Percentiles rank a stretch among this genome's conserved stretches.
phyloP scores from a whole-genome alignment of 2,797 vertebrate species.

The Cyprinodon diabolis region DNA sequence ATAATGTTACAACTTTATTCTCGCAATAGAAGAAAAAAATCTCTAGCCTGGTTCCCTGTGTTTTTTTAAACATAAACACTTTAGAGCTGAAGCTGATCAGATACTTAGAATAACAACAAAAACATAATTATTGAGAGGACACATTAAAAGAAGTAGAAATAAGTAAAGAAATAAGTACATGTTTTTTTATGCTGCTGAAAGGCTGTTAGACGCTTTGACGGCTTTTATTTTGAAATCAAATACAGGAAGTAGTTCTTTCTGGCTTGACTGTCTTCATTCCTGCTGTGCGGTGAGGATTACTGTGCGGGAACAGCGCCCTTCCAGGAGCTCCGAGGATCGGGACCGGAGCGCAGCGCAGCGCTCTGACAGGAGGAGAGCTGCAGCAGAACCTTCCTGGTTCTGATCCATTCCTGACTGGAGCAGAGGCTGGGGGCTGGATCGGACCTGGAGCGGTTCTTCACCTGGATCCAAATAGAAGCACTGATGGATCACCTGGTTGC shows the following conservation, averaged over 20 bases:
- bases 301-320: slow-evolving; percentile 49
- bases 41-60: too few relatives aligned
- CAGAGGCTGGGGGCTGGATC: slow-evolving; percentile 25
- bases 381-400: slow-evolving; percentile 13
- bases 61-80: too few relatives aligned
- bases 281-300: slow-evolving; percentile 55
- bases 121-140: too few relatives aligned
- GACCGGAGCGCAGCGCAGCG: slow-evolving; percentile 23
- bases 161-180: too few relatives aligned
- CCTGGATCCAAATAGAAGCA: neutral
- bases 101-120: too few relatives aligned
- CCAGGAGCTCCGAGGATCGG: slow-evolving; percentile 35
- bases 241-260: slow-evolving; percentile 14
- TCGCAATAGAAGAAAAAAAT: too few relatives aligned
- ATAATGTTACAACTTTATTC: too few relatives aligned
- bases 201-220: neutral
- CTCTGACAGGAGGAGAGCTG: slow-evolving; percentile 21
- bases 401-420: slow-evolving; percentile 27
- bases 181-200: neutral
- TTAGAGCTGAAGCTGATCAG: too few relatives aligned
- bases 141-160: too few relatives aligned
- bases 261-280: neutral
- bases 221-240: slow-evolving; percentile 53
- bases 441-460: slow-evolving; percentile 20
- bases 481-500: neutral